Conservation (phyloP, 2,888 invertebrate genomes). For the Phragmatobia fuliginosa region DNA sequence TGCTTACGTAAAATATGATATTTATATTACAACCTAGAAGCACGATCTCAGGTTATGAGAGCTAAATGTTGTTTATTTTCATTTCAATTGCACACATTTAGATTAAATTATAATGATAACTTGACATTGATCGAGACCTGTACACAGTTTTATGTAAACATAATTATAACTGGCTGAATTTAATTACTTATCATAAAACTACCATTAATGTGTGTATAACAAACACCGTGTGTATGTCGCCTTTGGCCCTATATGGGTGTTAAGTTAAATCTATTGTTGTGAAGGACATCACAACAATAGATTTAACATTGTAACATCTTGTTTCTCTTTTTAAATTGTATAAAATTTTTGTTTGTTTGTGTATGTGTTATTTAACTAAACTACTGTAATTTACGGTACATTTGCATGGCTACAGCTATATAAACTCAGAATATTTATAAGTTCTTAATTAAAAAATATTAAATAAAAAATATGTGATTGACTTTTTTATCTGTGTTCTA, state of each 20-base stretch:
- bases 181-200: not conserved
- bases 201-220: not conserved
- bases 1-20: not conserved
- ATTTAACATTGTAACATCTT: no score
- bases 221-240: not conserved
- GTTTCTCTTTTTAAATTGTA: no score
- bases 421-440: no score
- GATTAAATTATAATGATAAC: not conserved
- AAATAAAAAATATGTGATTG: no score
- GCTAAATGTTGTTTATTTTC: conserved; percentile 1
- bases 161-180: not conserved
- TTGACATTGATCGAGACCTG: conserved; percentile 4
- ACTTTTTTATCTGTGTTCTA: no score
- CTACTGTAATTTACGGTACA: no score
- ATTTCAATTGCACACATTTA: conserved; percentile 1
- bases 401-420: no score
- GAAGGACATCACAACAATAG: no score
- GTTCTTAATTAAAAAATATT: no score
- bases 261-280: no score
- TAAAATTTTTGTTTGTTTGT: no score
- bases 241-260: not conserved
- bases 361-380: no score
- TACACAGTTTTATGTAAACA: conserved; percentile 1
- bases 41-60: not conserved
- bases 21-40: not conserved